Evolutionary conservation across 2,113 vertebrate genomes (phyloP).

Genomic region (Grammomys surdaster): DNA sequence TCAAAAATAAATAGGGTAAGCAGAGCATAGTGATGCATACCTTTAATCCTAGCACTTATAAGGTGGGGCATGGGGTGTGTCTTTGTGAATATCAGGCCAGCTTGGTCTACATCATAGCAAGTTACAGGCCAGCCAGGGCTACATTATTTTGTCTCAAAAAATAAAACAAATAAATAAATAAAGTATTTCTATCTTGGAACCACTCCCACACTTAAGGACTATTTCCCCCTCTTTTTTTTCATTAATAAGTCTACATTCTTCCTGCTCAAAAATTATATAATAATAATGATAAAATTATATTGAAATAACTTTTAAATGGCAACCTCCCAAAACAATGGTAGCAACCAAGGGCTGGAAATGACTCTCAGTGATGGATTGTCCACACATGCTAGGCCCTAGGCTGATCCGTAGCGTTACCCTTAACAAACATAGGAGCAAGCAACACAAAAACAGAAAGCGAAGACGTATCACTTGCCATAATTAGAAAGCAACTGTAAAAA

Average conservation of each 20-base stretch:
- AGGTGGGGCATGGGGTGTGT: background rate
- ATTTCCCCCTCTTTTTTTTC: background rate
- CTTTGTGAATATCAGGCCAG: background rate
- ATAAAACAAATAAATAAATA: background rate
- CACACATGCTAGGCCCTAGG: background rate
- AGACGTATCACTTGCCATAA: constrained; percentile 20
- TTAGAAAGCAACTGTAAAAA: constrained; percentile 56
- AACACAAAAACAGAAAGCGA: background rate
- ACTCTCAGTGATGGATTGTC: background rate
- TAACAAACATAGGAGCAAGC: background rate
- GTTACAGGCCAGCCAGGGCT: background rate
- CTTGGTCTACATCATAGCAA: background rate
- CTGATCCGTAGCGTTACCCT: background rate
- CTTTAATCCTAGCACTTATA: background rate
- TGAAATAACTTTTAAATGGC: constrained; percentile 31
- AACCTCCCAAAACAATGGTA: background rate
- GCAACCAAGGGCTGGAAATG: background rate
- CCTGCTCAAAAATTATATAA: background rate
- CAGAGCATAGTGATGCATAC: background rate
- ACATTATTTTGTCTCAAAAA: background rate
- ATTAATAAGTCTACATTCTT: background rate
- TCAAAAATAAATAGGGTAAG: background rate
- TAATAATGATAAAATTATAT: constrained; percentile 2
- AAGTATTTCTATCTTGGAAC: background rate
- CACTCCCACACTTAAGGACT: background rate